A percentile compares a stretch with the other conserved stretches of the same genome.
These are phyloP conservation scores for Acleris cristana DNA, from an alignment of 2,888 invertebrate species.

Conservation along the genomic window DNA sequence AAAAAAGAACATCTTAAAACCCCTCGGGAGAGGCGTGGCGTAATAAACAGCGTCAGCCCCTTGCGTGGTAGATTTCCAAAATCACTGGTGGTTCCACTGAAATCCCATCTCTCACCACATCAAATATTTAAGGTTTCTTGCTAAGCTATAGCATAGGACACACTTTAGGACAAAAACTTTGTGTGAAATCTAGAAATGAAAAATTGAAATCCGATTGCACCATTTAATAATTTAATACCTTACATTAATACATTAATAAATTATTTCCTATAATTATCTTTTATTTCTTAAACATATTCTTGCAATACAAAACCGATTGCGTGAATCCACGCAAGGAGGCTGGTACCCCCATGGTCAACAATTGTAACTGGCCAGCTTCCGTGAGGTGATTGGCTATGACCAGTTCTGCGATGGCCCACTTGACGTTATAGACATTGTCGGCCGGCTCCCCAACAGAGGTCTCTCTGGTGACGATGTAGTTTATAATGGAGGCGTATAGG, in stretches of 20 bases:
- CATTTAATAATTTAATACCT: conserved; percentile 38
- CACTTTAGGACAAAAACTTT: too few relatives aligned
- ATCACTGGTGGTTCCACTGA: too few relatives aligned
- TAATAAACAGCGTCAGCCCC: too few relatives aligned
- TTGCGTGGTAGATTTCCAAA: too few relatives aligned
- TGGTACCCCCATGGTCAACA: conserved; percentile 62
- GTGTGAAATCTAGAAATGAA: neutral
- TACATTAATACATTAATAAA: conserved; percentile 14
- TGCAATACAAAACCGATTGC: conserved; percentile 62
- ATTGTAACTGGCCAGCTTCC: conserved; percentile 71
- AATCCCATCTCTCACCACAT: too few relatives aligned
- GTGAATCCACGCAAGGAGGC: conserved; percentile 66
- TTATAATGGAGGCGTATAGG: conserved; percentile 60
- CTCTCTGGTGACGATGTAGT: conserved; percentile 58
- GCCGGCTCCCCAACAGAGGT: conserved; percentile 43
- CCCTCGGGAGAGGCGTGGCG: too few relatives aligned
- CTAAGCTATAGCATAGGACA: too few relatives aligned
- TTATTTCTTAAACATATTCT: conserved; percentile 51
- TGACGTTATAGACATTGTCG: conserved; percentile 49
- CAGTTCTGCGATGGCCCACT: conserved; percentile 65
- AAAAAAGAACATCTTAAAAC: too few relatives aligned
- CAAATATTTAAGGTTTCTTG: too few relatives aligned
- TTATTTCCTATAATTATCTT: conserved; percentile 24
- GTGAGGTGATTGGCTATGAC: conserved; percentile 59
- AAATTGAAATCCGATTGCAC: conserved; percentile 13